Conservation (phyloP, 2,113 vertebrate genomes). For the Otocyon megalotis region DNA sequence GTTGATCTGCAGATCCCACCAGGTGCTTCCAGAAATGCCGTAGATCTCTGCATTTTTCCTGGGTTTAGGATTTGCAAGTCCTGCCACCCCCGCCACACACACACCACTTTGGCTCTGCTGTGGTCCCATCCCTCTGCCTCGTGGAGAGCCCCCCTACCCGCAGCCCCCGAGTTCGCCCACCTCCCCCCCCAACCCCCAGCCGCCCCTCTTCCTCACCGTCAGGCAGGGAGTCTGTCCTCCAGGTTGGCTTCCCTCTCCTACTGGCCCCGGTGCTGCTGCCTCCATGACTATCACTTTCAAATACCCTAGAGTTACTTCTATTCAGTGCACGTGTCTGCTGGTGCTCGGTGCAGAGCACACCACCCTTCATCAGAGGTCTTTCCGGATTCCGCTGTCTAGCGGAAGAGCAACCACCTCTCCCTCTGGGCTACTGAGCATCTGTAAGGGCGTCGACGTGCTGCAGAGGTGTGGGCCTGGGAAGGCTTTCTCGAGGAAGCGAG, state of each 20-base stretch:
- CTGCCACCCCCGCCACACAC: background rate
- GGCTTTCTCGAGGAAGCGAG: background rate
- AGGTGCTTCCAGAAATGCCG: background rate
- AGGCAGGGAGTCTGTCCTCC: background rate
- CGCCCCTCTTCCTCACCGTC: background rate
- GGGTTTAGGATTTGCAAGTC: background rate
- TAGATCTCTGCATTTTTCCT: background rate
- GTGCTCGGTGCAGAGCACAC: background rate
- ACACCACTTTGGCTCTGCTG: background rate
- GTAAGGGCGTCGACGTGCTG: background rate
- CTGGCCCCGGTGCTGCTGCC: background rate
- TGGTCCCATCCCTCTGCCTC: background rate
- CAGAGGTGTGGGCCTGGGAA: background rate
- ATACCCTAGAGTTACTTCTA: background rate
- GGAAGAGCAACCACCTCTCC: background rate
- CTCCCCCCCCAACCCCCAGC: accelerated
- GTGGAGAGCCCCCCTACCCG: background rate
- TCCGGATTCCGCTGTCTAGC: accelerated
- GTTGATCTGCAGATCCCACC: background rate
- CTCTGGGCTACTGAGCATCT: background rate
- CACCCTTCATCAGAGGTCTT: background rate
- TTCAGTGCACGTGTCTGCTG: background rate
- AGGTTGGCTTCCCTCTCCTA: background rate
- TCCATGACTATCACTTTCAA: background rate
- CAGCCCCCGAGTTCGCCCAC: background rate